Percentiles rank a stretch among this genome's conserved stretches.
phyloP scores from a whole-genome alignment of 1,140 invertebrate genomes.

The Homarus americanus region DNA sequence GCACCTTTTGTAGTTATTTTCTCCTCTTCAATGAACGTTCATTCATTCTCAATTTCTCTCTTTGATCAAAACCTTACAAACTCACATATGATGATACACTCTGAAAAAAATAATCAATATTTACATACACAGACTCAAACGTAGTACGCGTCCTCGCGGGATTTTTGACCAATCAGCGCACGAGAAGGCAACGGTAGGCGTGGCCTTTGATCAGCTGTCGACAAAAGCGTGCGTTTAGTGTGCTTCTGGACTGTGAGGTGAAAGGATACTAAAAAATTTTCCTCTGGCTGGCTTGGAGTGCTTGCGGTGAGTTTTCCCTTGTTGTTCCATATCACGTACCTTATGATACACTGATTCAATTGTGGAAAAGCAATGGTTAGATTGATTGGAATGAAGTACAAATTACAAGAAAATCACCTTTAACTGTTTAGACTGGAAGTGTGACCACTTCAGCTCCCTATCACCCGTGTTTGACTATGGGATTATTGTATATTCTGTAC shows the following conservation, averaged over 20 bases:
- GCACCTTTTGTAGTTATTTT: no score
- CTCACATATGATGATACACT: neutral
- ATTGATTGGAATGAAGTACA: no score
- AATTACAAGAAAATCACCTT: neutral
- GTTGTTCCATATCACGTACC: neutral
- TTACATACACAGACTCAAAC: neutral
- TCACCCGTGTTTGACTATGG: neutral
- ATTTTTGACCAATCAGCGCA: neutral
- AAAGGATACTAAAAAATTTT: neutral
- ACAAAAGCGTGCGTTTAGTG: neutral
- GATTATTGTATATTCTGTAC: no score
- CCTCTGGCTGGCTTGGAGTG: no score
- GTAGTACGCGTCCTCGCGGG: neutral
- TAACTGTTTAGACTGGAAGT: neutral
- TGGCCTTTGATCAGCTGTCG: neutral
- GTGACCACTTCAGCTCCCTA: neutral
- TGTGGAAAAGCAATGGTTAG: neutral
- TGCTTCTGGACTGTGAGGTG: neutral
- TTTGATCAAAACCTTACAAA: neutral
- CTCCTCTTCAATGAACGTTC: neutral
- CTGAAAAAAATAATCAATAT: neutral
- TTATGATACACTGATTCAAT: neutral
- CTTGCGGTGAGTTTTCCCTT: neutral
- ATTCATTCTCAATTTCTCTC: neutral
- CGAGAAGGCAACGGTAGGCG: neutral